Evolutionary conservation across 2,113 vertebrate species (phyloP).

Genomic region (Callipepla californica): DNA sequence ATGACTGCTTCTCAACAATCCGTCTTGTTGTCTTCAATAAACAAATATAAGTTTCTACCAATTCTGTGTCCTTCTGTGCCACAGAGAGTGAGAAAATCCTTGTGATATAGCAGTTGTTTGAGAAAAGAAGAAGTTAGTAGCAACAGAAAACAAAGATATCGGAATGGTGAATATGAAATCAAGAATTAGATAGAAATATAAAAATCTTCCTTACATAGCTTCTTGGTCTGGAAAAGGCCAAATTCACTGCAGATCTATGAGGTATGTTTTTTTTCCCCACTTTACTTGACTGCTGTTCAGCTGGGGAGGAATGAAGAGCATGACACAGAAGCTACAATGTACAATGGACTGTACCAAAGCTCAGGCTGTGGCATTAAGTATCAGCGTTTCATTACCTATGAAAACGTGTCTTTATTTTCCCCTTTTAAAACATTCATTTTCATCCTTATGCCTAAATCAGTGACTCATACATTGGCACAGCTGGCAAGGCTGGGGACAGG

Average conservation of each 20-base stretch:
- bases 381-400: neutral
- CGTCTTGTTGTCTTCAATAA: neutral
- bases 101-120: neutral
- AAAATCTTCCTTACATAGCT: neutral
- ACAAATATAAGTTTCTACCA: neutral
- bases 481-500: neutral
- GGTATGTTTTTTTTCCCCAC: neutral
- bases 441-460: neutral
- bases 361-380: neutral
- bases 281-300: neutral
- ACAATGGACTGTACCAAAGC: neutral
- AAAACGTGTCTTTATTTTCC: neutral
- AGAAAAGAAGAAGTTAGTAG: neutral
- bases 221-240: neutral
- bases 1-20: too few relatives aligned
- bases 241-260: neutral
- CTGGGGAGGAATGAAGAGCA: neutral
- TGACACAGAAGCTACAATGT: neutral
- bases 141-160: neutral
- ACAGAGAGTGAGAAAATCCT: neutral
- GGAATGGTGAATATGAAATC: neutral
- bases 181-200: neutral
- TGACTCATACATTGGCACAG: neutral
- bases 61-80: neutral
- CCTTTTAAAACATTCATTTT: neutral